Evolutionary conservation across 2,113 vertebrate genomes (phyloP).

Genomic region (Nestor notabilis): DNA sequence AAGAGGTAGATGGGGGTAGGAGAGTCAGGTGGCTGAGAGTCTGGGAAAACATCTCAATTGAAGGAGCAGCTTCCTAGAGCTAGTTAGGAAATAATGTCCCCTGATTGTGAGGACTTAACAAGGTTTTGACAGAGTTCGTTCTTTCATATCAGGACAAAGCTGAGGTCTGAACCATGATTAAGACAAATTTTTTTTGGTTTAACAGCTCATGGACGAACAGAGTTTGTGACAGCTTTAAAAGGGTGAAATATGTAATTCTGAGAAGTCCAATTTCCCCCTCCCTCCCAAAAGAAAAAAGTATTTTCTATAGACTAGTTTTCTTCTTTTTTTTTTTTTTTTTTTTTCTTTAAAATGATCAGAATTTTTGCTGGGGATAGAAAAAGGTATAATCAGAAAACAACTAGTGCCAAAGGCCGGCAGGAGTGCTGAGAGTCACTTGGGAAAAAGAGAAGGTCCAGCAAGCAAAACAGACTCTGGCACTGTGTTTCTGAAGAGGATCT

Average conservation of each 20-base stretch:
- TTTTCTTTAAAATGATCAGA: not conserved
- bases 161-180: not conserved
- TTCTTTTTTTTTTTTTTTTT: too few relatives aligned
- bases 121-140: not conserved
- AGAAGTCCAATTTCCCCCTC: not conserved
- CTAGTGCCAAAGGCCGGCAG: not conserved
- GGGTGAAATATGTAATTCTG: not conserved
- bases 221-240: not conserved
- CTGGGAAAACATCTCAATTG: not conserved
- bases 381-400: not conserved
- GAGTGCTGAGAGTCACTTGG: not conserved
- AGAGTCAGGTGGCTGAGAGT: not conserved
- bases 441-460: not conserved
- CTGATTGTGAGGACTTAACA: not conserved
- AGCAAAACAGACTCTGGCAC: not conserved
- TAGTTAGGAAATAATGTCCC: not conserved
- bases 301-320: not conserved
- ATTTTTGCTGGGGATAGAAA: not conserved
- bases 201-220: not conserved
- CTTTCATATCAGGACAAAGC: not conserved
- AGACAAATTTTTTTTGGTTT: not conserved
- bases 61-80: not conserved
- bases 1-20: not conserved
- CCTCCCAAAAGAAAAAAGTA: rapidly evolving
- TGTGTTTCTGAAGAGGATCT: not conserved